Conservation (phyloP, 2,113 vertebrate genomes). For the Taurulus bubalis region DNA sequence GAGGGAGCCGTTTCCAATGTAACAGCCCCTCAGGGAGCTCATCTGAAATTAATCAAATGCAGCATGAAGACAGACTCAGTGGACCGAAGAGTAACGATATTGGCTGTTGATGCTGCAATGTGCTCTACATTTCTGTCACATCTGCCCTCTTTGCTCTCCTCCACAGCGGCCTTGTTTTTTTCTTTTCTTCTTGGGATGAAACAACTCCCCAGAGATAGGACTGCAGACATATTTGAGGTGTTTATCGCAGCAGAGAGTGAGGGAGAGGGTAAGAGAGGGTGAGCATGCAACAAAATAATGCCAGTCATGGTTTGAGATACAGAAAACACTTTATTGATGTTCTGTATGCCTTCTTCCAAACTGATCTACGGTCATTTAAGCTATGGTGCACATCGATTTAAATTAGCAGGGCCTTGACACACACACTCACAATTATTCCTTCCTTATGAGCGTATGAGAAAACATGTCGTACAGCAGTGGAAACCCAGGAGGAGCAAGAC, state of each 20-base stretch:
- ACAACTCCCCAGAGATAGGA: conserved; percentile 15
- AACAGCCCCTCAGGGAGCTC: conserved; percentile 65
- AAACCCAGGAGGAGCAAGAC: background rate
- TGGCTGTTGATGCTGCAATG: conserved; percentile 4
- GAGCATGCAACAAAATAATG: conserved; percentile 4
- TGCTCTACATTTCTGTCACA: conserved; percentile 22
- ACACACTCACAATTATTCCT: conserved; percentile 20
- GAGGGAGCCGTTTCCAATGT: conserved; percentile 66
- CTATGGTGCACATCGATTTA: conserved; percentile 35
- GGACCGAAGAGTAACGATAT: conserved; percentile 7
- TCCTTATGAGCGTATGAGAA: conserved; percentile 18
- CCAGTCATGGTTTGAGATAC: conserved; percentile 45
- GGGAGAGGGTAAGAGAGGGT: background rate
- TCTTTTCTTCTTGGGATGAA: background rate
- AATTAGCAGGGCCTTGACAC: conserved; percentile 26
- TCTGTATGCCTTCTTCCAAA: conserved; percentile 38
- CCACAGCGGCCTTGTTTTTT: background rate
- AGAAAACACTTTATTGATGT: conserved; percentile 69
- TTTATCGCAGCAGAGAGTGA: background rate
- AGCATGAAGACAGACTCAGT: conserved; percentile 33
- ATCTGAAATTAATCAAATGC: conserved; percentile 78
- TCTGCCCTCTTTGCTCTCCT: background rate
- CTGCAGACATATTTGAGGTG: background rate
- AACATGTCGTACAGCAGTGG: conserved; percentile 34
- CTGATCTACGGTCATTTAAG: conserved; percentile 42